These are phyloP conservation scores for Pogoniulus pusillus DNA, from an alignment of 2,797 vertebrate genomes.

Conservation along the genomic window DNA sequence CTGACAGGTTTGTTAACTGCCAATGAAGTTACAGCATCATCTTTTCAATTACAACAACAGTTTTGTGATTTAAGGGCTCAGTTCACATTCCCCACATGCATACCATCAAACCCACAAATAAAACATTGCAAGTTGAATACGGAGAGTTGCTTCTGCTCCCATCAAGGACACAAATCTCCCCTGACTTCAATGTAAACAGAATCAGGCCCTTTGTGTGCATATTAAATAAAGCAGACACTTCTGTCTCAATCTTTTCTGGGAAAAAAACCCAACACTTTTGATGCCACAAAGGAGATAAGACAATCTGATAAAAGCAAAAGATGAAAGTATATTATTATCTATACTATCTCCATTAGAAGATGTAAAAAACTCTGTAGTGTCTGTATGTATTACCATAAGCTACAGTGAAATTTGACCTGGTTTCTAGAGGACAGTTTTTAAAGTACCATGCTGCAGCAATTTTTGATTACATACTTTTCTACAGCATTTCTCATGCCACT, in stretches of 20 bases:
- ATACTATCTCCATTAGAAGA: slow-evolving; percentile 60
- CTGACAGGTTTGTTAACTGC: background rate
- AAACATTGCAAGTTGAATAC: background rate
- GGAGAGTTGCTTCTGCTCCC: slow-evolving; percentile 44
- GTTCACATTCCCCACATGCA: background rate
- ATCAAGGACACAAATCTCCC: slow-evolving; percentile 62
- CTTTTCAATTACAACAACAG: slow-evolving; percentile 9
- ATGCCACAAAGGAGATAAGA: slow-evolving; percentile 65
- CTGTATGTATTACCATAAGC: slow-evolving; percentile 50
- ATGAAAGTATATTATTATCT: slow-evolving; percentile 62
- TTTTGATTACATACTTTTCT: slow-evolving; percentile 64
- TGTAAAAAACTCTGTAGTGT: slow-evolving; percentile 40
- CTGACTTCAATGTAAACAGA: slow-evolving; percentile 22
- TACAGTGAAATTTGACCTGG: slow-evolving; percentile 70
- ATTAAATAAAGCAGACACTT: slow-evolving; percentile 69
- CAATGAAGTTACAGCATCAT: background rate
- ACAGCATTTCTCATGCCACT: slow-evolving; percentile 65
- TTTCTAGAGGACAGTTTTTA: slow-evolving; percentile 71
- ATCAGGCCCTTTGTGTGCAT: slow-evolving; percentile 30
- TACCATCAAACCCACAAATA: background rate
- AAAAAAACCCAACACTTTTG: slow-evolving; percentile 48
- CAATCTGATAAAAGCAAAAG: slow-evolving; percentile 72
- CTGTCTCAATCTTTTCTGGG: slow-evolving; percentile 66
- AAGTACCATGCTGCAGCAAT: slow-evolving; percentile 66
- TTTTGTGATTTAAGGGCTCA: background rate